Base-by-base conservation (phyloP, 2,888 invertebrate genomes). In the Patella pellucida region DNA sequence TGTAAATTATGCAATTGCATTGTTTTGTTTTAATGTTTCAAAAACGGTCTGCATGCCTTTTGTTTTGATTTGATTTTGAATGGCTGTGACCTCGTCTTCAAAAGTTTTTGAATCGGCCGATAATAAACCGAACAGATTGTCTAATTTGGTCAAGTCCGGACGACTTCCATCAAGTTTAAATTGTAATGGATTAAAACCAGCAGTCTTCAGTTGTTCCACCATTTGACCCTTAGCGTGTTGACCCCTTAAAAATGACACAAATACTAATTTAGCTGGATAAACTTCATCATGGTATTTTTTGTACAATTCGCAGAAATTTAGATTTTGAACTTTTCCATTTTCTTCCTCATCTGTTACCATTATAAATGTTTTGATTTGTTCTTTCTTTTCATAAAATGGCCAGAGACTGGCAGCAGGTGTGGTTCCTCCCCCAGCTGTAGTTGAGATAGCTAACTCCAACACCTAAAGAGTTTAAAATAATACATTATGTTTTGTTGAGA, bases 341-440 rank as follows among this genome's bases (percentile, higher is more conserved):
- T 90, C 90, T 79, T 91, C 90, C 74, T 91, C 91, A 79, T 91
- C 91, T 15, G 91, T 91, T n/a, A 89, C 89, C 69, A 91, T 84
- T 70, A 91, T 88, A 80, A 91, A 88, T 27, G 91, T 91, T 76
- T 89, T 90, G 3, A 90, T 85, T 0, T 87, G 81, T 77, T 90
- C 86, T 73, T 89, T 90, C 41, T 82, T 82, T 68, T 85, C 80
- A 72, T 90, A 91, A 79, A 86, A 91, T 12, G 90, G 90, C 75
- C 83, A 86, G 52, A 91, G 83, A 75, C 88, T 88, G 68, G 89
- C 89, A 5, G 90, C 91, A 7, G 89, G 90, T 1, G 87, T 82
- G 5, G 91, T 91, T 1, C 84, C 84, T 7, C 88, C 88, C 15
- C 70, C 77, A 14, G 90, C 88, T 16, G 73, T 71, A 7, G 86